Conservation (phyloP, 2,797 vertebrate species). For the Picus viridis region DNA sequence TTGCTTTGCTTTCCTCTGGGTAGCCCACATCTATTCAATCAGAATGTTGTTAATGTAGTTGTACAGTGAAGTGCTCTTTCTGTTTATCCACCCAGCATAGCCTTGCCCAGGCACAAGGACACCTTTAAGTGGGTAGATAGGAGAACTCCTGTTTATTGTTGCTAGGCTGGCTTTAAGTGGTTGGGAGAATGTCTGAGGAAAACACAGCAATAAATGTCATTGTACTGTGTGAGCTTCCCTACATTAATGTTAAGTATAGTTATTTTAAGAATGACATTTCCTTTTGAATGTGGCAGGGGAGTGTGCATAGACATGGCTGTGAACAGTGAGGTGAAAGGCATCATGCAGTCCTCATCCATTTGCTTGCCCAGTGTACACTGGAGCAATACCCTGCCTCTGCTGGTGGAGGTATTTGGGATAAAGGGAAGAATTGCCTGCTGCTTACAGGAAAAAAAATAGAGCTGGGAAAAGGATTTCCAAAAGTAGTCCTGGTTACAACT, state of each 20-base stretch:
- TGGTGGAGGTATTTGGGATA: background rate
- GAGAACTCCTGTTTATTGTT: background rate
- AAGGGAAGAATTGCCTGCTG: background rate
- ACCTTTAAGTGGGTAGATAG: background rate
- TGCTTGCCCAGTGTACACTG: background rate
- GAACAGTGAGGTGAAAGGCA: background rate
- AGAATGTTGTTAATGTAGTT: background rate
- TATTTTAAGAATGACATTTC: background rate
- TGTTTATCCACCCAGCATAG: background rate
- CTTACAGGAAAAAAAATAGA: background rate
- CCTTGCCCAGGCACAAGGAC: rapidly evolving
- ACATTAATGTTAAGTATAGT: background rate
- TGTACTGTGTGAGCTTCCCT: rapidly evolving
- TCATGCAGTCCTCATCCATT: background rate
- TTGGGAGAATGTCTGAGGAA: background rate
- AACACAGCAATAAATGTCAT: background rate
- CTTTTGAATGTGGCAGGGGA: background rate
- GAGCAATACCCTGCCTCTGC: background rate
- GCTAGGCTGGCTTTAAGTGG: background rate
- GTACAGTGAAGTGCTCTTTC: background rate
- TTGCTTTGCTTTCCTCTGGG: background rate
- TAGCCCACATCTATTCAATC: background rate
- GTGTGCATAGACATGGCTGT: background rate
- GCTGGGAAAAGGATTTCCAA: background rate
- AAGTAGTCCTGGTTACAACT: background rate